A percentile compares a stretch with the other conserved stretches of the same genome.
Evolutionary conservation across 2,888 invertebrate species (phyloP).

Genomic region (Cryptops parisi): DNA sequence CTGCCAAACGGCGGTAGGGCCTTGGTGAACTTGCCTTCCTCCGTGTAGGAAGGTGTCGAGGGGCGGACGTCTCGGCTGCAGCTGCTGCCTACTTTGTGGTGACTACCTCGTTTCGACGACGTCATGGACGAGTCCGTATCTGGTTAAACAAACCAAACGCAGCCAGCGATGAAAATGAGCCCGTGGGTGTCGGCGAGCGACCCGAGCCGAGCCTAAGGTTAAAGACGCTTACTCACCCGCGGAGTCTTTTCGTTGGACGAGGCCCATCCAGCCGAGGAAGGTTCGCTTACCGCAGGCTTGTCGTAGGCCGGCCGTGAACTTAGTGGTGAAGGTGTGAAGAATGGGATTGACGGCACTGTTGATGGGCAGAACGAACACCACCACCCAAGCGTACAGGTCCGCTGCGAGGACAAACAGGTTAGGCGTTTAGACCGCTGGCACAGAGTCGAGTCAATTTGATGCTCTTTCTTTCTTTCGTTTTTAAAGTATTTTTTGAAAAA

Average conservation of each 20-base stretch:
- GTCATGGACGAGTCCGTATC: too few relatives aligned
- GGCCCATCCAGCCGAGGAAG: neutral
- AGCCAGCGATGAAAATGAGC: too few relatives aligned
- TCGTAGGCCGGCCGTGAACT: constrained; percentile 34
- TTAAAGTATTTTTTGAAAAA: neutral
- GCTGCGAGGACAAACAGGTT: constrained; percentile 32
- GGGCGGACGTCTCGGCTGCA: too few relatives aligned
- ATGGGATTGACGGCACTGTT: constrained; percentile 50
- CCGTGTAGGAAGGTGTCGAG: too few relatives aligned
- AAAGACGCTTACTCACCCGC: too few relatives aligned
- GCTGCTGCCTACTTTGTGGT: too few relatives aligned
- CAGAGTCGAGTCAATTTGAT: neutral
- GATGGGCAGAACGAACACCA: constrained; percentile 49
- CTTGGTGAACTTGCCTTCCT: too few relatives aligned
- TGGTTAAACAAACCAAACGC: too few relatives aligned
- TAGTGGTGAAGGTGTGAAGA: constrained; percentile 51
- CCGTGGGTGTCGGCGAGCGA: too few relatives aligned
- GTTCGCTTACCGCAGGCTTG: neutral
- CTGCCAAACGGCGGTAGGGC: too few relatives aligned
- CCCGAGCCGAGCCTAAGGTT: too few relatives aligned
- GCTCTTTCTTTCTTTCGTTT: neutral
- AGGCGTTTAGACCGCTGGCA: neutral
- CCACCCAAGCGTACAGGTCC: constrained; percentile 48
- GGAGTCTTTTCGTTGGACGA: constrained; percentile 3
- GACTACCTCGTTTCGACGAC: too few relatives aligned